Conservation (phyloP, 2,888 invertebrate genomes). For the Autographa gamma region DNA sequence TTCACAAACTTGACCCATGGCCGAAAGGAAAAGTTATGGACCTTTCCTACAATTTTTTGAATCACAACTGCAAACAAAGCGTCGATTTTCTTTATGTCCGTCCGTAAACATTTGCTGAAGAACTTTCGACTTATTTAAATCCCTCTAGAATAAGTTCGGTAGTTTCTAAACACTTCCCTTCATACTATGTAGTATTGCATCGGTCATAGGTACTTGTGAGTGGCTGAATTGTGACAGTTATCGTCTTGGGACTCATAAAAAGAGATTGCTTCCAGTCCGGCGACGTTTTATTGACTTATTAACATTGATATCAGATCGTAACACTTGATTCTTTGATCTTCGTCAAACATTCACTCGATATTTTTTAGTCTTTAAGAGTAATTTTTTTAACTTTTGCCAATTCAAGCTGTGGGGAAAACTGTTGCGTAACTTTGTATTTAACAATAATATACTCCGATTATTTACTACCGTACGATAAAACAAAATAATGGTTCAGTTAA, state of each 20-base stretch:
- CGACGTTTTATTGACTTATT: conserved; percentile 89
- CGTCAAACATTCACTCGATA: conserved; percentile 81
- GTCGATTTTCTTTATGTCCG: conserved; percentile 13
- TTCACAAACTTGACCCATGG: background rate
- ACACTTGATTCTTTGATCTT: conserved; percentile 87
- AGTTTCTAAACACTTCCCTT: conserved; percentile 55
- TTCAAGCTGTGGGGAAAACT: too few species aligned
- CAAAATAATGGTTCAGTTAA: too few species aligned
- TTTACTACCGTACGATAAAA: too few species aligned
- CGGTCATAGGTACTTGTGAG: conserved; percentile 75
- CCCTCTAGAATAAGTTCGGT: conserved; percentile 41
- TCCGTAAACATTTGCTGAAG: conserved; percentile 24
- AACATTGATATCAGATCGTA: conserved; percentile 88
- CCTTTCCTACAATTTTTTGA: conserved; percentile 9
- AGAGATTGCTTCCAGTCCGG: conserved; percentile 87
- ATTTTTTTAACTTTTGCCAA: conserved; percentile 24
- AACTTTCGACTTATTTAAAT: conserved; percentile 50
- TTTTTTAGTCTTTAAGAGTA: conserved; percentile 66
- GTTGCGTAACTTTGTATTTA: too few species aligned
- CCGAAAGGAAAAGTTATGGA: background rate
- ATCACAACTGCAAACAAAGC: conserved; percentile 27
- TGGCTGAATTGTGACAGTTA: conserved; percentile 83
- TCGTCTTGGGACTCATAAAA: conserved; percentile 86
- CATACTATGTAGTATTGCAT: conserved; percentile 65
- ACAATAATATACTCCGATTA: conserved; percentile 17